Percentiles rank a stretch among this genome's conserved stretches.
phyloP scores from a whole-genome alignment of 1,140 invertebrate genomes.

The Drosophila suzukii region DNA sequence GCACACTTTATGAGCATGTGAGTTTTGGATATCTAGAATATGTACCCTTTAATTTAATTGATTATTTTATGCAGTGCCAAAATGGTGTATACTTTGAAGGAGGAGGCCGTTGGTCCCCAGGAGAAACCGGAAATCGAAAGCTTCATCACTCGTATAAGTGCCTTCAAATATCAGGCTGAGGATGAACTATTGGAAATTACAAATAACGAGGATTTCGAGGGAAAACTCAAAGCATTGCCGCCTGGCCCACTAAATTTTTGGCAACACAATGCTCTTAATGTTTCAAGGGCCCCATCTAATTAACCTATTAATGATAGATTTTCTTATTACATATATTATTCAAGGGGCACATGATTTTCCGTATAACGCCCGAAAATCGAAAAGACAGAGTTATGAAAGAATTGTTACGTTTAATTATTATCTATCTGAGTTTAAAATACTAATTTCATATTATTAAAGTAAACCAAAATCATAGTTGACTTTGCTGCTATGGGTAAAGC shows the following conservation, averaged over 20 bases:
- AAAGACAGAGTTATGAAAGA: background rate
- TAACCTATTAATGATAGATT: background rate
- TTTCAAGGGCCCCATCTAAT: background rate
- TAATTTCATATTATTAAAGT: background rate
- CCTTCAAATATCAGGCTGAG: slow-evolving; percentile 39
- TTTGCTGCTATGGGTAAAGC: slow-evolving; percentile 4
- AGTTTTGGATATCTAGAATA: background rate
- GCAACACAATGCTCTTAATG: slow-evolving; percentile 25
- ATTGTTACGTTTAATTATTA: background rate
- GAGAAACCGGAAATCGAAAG: slow-evolving; percentile 36
- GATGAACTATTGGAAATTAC: slow-evolving; percentile 14
- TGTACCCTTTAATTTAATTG: background rate
- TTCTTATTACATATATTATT: too few relatives aligned
- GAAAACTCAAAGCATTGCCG: slow-evolving; percentile 26
- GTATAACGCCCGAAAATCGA: too few relatives aligned
- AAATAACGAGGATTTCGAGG: background rate
- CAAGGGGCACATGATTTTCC: too few relatives aligned
- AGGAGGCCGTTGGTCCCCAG: background rate
- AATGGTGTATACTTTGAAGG: slow-evolving; percentile 14
- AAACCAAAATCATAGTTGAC: background rate
- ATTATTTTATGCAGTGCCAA: slow-evolving; percentile 19
- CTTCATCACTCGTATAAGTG: slow-evolving; percentile 50
- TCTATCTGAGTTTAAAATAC: background rate
- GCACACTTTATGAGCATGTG: slow-evolving; percentile 45
- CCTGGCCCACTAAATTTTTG: slow-evolving; percentile 40